A percentile compares a stretch with the other conserved stretches of the same genome.
Evolutionary conservation across 1,140 invertebrate genomes (phyloP).

Genomic region (Habropoda laboriosa): DNA sequence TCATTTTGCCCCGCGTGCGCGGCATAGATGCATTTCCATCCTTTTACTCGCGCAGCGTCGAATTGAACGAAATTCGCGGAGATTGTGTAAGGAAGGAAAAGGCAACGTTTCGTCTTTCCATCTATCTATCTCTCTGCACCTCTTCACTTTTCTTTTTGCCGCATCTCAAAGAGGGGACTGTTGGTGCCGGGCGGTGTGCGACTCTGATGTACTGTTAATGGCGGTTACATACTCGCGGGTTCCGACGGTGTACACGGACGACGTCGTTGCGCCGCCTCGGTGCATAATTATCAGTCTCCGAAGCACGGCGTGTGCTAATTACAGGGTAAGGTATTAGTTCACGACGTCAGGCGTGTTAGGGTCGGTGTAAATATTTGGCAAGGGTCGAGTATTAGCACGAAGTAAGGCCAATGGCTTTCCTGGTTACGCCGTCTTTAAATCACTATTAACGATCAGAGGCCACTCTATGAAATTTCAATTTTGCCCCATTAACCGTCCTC

Average conservation of each 20-base stretch:
- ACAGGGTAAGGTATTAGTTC: conserved; percentile 66
- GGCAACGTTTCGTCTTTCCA: neutral
- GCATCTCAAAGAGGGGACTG: neutral
- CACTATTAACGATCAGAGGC: neutral
- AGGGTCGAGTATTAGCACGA: conserved; percentile 25
- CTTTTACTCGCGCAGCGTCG: neutral
- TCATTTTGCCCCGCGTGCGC: neutral
- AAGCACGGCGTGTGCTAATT: conserved; percentile 60
- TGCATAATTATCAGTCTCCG: conserved; percentile 67
- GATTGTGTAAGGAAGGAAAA: neutral
- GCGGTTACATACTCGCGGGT: conserved; percentile 58
- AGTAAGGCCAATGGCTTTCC: neutral
- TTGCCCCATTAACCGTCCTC: neutral
- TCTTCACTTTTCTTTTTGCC: neutral
- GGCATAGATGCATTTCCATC: neutral
- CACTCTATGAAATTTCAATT: neutral
- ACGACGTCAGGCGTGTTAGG: conserved; percentile 56
- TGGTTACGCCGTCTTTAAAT: conserved; percentile 34
- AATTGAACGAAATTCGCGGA: neutral
- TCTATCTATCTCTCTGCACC: too few species aligned
- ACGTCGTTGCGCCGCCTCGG: conserved; percentile 42
- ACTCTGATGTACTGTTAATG: conserved; percentile 56
- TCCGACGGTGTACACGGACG: conserved; percentile 40
- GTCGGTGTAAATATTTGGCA: conserved; percentile 64
- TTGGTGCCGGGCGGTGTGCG: neutral